Base-by-base conservation (phyloP, 1,140 invertebrate genomes). In the Drosophila bocqueti region DNA sequence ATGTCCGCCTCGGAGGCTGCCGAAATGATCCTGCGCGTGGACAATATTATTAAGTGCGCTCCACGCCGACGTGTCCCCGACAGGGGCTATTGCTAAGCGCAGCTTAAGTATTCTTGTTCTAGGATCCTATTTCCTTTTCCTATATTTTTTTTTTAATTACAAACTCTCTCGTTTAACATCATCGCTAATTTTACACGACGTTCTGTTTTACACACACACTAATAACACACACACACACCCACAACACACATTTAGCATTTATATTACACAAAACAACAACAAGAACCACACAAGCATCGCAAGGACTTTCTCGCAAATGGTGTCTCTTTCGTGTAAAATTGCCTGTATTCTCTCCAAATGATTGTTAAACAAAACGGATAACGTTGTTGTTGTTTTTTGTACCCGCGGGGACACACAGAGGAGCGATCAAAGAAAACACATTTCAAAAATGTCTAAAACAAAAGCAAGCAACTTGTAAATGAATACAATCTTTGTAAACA, bases 21-120 rank as follows among this genome's bases (percentile, higher is more conserved):
- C 0, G 99, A 99, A 94, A 99, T 99, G 97, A 99, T 99, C 91
- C 94, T 99, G 10, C 96, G 99, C 47, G 99, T 99, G 3, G 99
- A 99, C 93, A 96, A 99, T 93, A 99, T 99, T 69, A 96, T 99
- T 29, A 98, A 96, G 92, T 95, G 98, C 42, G 98, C 99, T 36
- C 99, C 99, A 3, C 95, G 99, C 68, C 96, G 96, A 89, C 96
- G 99, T 55, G 95, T 95, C 1, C 96, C 96, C 66, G 99, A 99
- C 93, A 95, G 97, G 84, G 96, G 97, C 81, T 96, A 96, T 59
- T 98, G 97, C 94, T 98, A 96, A 40, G 54, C 24, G 24, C 54
- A 24, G 64, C 61, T 72, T 80, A 86, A 90, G 82, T 90, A 90
- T 90, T 90, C 80, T 79, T 58, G 58, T 54, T 87, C 68, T 87